Evolutionary conservation across 2,888 invertebrate species (phyloP).

Genomic region (Odontocolon sp.): DNA sequence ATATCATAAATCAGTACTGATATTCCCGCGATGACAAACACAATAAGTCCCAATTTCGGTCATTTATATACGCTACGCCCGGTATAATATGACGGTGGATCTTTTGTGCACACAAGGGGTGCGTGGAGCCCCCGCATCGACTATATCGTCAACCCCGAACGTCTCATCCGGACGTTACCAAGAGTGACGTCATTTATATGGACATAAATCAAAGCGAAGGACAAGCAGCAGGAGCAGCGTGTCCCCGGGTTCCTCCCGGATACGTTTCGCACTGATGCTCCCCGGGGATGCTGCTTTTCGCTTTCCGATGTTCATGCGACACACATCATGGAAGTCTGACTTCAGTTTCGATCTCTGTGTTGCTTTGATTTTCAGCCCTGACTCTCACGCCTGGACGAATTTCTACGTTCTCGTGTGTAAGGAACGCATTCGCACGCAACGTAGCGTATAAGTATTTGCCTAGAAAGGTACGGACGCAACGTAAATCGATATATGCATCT

Average conservation of each 20-base stretch:
- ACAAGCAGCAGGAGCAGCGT: conserved; percentile 64
- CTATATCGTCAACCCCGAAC: conserved; percentile 34
- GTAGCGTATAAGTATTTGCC: conserved; percentile 47
- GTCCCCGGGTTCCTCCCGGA: conserved; percentile 57
- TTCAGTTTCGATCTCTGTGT: conserved; percentile 12
- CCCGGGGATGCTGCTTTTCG: conserved; percentile 54
- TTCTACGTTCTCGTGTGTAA: conserved; percentile 15
- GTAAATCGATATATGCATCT: conserved; percentile 13
- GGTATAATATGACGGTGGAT: conserved; percentile 79
- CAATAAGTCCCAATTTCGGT: conserved; percentile 81
- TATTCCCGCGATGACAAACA: conserved; percentile 79
- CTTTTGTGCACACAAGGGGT: conserved; percentile 79
- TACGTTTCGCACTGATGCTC: conserved; percentile 57
- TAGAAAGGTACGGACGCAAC: no score
- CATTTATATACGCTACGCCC: conserved; percentile 80
- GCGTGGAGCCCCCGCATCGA: conserved; percentile 15
- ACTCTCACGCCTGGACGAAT: conserved; percentile 19
- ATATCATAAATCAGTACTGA: conserved; percentile 70
- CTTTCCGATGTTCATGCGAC: conserved; percentile 24
- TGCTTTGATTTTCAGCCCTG: conserved; percentile 58
- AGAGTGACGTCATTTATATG: conserved; percentile 81
- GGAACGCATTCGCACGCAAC: conserved; percentile 43
- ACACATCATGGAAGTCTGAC: conserved; percentile 11
- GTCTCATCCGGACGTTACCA: conserved; percentile 73
- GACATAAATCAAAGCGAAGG: conserved; percentile 81